phyloP scores from a whole-genome alignment of 2,797 vertebrate species.

The Xyrichtys novacula region DNA sequence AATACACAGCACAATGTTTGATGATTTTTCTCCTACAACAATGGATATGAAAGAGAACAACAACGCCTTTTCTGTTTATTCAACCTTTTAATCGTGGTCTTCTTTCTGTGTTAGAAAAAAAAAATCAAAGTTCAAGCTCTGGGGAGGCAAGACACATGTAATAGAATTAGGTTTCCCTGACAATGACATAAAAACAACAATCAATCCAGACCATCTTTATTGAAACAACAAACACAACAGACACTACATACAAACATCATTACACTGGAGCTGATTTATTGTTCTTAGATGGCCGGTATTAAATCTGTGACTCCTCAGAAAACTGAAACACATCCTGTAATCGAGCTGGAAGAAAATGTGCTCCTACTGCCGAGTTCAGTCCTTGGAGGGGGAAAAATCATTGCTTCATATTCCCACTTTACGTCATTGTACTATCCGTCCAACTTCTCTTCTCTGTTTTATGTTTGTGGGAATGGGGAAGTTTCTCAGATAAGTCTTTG shows the following conservation, averaged over 20 bases:
- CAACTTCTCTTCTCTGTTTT: not conserved
- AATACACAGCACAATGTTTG: conserved; percentile 9
- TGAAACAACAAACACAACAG: conserved; percentile 46
- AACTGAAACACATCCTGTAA: conserved; percentile 48
- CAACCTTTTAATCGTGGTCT: not conserved
- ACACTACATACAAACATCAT: conserved; percentile 6
- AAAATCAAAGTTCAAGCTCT: conserved; percentile 33
- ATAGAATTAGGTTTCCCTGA: conserved; percentile 29
- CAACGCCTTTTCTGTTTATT: conserved; percentile 34
- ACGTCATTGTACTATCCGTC: conserved; percentile 27
- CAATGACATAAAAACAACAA: conserved; percentile 19
- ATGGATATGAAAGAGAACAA: conserved; percentile 36
- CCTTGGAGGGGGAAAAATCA: conserved; percentile 17
- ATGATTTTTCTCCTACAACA: conserved; percentile 40
- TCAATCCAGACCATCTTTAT: conserved; percentile 25
- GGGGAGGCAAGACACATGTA: conserved; percentile 24
- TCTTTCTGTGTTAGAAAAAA: conserved; percentile 14
- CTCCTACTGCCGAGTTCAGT: conserved; percentile 22
- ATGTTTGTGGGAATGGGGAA: not conserved
- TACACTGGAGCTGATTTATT: conserved; percentile 35
- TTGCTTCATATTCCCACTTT: conserved; percentile 22
- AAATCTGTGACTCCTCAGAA: conserved; percentile 57
- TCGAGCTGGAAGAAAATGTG: conserved; percentile 49
- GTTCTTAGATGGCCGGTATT: conserved; percentile 36
- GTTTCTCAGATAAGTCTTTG: rapidly evolving